Conservation (phyloP, 2,797 vertebrate genomes). For the Pseudomugil gertrudae region DNA sequence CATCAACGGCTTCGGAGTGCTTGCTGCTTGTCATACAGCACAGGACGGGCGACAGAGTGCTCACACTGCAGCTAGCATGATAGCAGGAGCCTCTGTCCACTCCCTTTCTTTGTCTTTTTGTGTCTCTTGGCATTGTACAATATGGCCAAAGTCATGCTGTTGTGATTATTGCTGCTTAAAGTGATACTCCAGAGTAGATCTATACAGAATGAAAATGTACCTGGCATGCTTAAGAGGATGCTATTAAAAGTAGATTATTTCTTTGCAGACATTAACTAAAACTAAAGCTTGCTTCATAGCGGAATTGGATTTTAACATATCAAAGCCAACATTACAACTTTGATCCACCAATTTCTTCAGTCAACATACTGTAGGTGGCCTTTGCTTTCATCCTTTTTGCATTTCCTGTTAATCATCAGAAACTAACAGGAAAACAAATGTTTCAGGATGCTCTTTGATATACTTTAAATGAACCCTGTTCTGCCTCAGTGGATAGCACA, state of each 20-base stretch:
- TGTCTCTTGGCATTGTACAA: constrained; percentile 23
- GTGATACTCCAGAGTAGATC: background rate
- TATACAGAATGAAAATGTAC: background rate
- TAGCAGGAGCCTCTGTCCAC: constrained; percentile 21
- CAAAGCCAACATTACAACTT: background rate
- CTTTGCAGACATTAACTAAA: background rate
- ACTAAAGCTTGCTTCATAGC: background rate
- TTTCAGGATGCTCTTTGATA: too few species aligned
- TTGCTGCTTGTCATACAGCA: constrained; percentile 60
- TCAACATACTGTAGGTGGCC: too few species aligned
- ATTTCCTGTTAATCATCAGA: too few species aligned
- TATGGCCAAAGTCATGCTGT: constrained; percentile 30
- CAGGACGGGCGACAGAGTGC: constrained; percentile 50
- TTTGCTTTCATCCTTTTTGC: too few species aligned
- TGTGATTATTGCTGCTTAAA: constrained; percentile 27
- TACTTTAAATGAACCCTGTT: too few species aligned
- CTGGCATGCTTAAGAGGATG: background rate
- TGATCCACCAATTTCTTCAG: background rate
- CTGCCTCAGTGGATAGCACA: too few species aligned
- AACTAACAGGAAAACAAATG: too few species aligned
- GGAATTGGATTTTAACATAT: background rate
- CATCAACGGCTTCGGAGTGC: constrained; percentile 64
- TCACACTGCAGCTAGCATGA: constrained; percentile 55
- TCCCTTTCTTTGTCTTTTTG: background rate
- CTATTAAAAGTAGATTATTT: background rate